Base-by-base conservation (phyloP, 1,140 invertebrate genomes). In the Gonatopus flavifemur region DNA sequence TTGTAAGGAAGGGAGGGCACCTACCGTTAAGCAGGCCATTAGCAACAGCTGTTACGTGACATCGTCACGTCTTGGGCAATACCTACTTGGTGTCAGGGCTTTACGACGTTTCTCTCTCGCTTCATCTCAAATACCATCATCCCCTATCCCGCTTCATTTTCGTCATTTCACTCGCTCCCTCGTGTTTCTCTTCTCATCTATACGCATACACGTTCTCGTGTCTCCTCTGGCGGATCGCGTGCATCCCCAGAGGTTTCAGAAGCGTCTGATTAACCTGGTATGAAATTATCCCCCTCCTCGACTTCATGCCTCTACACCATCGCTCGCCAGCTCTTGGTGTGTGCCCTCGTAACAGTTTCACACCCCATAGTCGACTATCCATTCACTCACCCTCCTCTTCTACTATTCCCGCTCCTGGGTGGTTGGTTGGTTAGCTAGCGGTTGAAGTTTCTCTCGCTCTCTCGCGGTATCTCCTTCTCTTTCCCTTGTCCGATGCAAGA, bases 251-350 rank as follows among this genome's bases (percentile, higher is more conserved):
- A 42, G 52, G 18, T 25, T 50, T 16, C 28, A 33, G 24, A 12
- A 16, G 41, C 25, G 50, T 53, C 56, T 67, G 61, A 66, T 66
- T 64, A 66, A 62, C 65, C 57, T 39, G 51, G n/a, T 60, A 66
- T 54, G 46, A 66, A 64, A 67, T 66, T 63, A 59, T 55, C 40
- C 40, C 8, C 12, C 16, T 22, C 44, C 44, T 35, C 13, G n/a
- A 42, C 49, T 8, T 31, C 2, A 1, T 10, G n/a, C n/a, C n/a
- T n/a, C n/a, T n/a, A n/a, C n/a, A n/a, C n/a, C n/a, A n/a, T n/a
- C n/a, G n/a, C n/a, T n/a, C n/a, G n/a, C n/a, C n/a, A n/a, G n/a
- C n/a, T n/a, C n/a, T n/a, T n/a, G n/a, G n/a, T n/a, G n/a, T n/a
- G n/a, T n/a, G n/a, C n/a, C n/a, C 13, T 46, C 21, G 25, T 39